These are phyloP conservation scores for Oxystoma pomonae DNA, from an alignment of 2,888 invertebrate species.

Conservation along the genomic window DNA sequence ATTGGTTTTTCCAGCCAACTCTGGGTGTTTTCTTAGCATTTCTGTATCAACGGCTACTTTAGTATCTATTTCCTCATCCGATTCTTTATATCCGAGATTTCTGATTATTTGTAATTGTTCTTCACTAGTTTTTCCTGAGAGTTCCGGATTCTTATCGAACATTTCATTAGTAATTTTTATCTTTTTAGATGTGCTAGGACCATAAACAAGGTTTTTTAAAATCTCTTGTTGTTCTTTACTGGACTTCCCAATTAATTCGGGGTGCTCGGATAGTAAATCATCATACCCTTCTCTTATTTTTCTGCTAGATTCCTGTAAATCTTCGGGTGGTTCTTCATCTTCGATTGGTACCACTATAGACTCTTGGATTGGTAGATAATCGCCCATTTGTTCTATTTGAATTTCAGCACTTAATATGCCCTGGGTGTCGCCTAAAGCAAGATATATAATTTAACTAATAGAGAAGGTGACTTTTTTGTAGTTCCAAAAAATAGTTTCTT, in stretches of 20 bases:
- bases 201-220: too few relatives aligned
- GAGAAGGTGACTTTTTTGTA: too few relatives aligned
- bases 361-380: background rate
- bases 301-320: too few relatives aligned
- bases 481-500: too few relatives aligned
- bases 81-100: background rate
- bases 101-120: background rate
- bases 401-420: background rate
- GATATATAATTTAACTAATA: too few relatives aligned
- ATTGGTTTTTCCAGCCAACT: background rate
- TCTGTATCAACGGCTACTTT: background rate
- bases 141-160: conserved; percentile 1
- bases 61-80: background rate
- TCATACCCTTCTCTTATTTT: too few relatives aligned
- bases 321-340: background rate
- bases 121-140: background rate
- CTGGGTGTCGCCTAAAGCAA: background rate
- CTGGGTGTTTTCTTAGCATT: background rate
- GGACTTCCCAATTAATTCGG: too few relatives aligned
- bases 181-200: too few relatives aligned
- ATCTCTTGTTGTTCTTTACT: too few relatives aligned
- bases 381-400: background rate
- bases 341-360: background rate
- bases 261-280: too few relatives aligned
- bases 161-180: too few relatives aligned